These are phyloP conservation scores for Orius laevigatus DNA, from an alignment of 1,140 invertebrate species.

Conservation along the genomic window DNA sequence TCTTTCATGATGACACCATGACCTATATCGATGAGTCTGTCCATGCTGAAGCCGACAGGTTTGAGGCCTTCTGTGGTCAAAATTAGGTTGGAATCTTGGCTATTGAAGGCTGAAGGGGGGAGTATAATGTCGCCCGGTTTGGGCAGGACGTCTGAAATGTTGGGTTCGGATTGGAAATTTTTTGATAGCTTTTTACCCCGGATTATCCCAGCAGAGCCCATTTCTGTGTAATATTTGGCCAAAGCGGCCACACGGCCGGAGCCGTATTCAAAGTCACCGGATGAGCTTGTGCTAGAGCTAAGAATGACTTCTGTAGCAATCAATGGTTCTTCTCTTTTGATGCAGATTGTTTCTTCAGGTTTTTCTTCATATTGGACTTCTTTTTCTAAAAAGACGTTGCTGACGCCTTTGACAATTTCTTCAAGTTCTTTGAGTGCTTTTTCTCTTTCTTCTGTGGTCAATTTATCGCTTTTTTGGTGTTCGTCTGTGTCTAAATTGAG, in stretches of 20 bases:
- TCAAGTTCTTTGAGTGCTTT: conserved; percentile 35
- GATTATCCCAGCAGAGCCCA: conserved; percentile 30
- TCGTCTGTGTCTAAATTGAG: background rate
- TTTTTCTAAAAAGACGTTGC: background rate
- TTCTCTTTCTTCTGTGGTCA: conserved; percentile 31
- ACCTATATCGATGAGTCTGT: conserved; percentile 20
- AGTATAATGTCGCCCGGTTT: conserved; percentile 14
- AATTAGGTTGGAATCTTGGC: conserved; percentile 11
- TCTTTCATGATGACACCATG: conserved; percentile 18
- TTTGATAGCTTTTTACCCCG: conserved; percentile 17
- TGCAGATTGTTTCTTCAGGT: background rate
- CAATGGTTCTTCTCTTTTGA: background rate
- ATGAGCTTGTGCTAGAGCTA: too few relatives aligned
- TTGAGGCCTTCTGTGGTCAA: conserved; percentile 18
- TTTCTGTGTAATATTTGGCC: conserved; percentile 37
- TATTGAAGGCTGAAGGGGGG: conserved; percentile 15
- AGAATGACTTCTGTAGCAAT: background rate
- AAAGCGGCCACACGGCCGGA: conserved; percentile 41
- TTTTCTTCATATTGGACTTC: background rate
- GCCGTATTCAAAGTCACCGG: conserved; percentile 26
- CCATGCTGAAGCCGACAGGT: conserved; percentile 22
- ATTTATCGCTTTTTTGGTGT: conserved; percentile 10
- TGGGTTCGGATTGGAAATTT: conserved; percentile 19
- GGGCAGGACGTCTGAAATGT: conserved; percentile 15
- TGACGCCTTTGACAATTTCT: conserved; percentile 24